phyloP scores from a whole-genome alignment of 2,797 vertebrate species.

The Potorous gilbertii region DNA sequence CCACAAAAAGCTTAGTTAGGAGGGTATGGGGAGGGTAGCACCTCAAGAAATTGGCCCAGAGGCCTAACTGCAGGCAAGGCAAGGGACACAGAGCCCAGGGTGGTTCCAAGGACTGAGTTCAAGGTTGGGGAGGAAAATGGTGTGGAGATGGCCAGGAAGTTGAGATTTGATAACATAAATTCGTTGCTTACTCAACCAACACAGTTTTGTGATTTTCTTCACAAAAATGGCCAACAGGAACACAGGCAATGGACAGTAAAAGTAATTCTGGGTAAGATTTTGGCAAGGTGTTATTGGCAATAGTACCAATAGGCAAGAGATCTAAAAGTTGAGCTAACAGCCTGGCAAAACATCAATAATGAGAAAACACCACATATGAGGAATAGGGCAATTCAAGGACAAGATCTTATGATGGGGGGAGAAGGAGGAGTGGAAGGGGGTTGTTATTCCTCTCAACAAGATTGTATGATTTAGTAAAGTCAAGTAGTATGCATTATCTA shows the following conservation, averaged over 20 bases:
- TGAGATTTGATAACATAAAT: background rate
- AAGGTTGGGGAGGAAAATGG: background rate
- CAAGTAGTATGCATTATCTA: background rate
- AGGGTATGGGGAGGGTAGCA: background rate
- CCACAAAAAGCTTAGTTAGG: background rate
- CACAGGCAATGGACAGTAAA: background rate
- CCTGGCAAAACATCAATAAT: background rate
- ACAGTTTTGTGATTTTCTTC: background rate
- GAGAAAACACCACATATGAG: background rate
- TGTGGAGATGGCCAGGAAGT: background rate
- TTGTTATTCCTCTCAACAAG: background rate
- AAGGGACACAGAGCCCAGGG: background rate
- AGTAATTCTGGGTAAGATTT: slow-evolving; percentile 8
- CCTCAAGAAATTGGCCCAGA: background rate
- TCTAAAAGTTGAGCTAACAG: background rate
- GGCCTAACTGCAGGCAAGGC: background rate
- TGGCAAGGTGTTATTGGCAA: background rate
- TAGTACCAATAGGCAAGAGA: background rate
- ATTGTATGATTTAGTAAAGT: background rate
- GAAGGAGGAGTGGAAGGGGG: no score
- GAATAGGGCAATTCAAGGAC: background rate
- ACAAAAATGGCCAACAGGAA: background rate
- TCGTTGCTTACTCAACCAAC: background rate
- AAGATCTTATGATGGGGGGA: background rate
- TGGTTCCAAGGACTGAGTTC: background rate